Evolutionary conservation across 2,888 invertebrate genomes (phyloP).

Genomic region (Tricholauxania praeusta): DNA sequence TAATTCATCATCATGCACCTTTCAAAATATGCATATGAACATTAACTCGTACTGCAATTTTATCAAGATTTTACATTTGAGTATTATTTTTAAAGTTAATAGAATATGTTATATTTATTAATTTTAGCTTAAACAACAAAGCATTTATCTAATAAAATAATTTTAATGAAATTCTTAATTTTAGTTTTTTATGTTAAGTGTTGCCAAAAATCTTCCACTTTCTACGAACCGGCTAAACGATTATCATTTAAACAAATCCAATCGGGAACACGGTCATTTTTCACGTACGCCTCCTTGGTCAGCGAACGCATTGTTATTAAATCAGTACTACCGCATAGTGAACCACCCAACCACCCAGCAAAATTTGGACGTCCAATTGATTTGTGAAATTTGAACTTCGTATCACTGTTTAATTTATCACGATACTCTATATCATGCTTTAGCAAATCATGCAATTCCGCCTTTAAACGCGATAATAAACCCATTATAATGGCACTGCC

Average conservation of each 20-base stretch:
- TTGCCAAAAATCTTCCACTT: too few relatives aligned
- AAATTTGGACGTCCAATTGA: conserved; percentile 86
- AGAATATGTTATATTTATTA: too few relatives aligned
- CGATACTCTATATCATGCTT: conserved; percentile 73
- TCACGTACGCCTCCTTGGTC: conserved; percentile 80
- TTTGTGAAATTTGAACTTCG: conserved; percentile 83
- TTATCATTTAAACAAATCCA: conserved; percentile 74
- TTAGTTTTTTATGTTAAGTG: too few relatives aligned
- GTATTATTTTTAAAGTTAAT: too few relatives aligned
- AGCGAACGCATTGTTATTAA: conserved; percentile 78
- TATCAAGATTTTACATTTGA: too few relatives aligned
- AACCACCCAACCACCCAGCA: conserved; percentile 88
- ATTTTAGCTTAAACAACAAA: too few relatives aligned
- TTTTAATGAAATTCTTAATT: too few relatives aligned
- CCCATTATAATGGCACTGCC: conserved; percentile 89
- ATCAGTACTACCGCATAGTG: conserved; percentile 83
- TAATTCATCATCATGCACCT: too few relatives aligned
- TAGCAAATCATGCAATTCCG: conserved; percentile 80
- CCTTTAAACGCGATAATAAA: conserved; percentile 81
- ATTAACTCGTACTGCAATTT: too few relatives aligned
- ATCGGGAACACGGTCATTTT: conserved; percentile 80
- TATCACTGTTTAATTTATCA: conserved; percentile 69
- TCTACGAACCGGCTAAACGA: conserved; percentile 52
- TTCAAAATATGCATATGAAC: too few relatives aligned
- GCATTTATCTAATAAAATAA: too few relatives aligned